Conservation (phyloP, 2,113 vertebrate genomes). For the Salminus brasiliensis region DNA sequence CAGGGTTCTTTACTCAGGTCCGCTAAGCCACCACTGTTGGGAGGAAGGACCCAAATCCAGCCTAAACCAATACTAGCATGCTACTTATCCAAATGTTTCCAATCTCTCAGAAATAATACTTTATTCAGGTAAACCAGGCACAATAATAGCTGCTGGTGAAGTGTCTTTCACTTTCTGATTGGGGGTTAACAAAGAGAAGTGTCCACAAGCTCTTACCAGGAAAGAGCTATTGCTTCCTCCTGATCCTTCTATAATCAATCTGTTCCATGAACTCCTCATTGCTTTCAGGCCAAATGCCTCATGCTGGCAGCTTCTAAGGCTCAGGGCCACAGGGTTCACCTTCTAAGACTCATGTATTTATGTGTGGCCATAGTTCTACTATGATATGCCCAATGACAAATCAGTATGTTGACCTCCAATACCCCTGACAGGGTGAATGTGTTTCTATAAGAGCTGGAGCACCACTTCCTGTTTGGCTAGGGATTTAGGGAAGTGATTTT, state of each 20-base stretch:
- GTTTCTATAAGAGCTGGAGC: conserved; percentile 32
- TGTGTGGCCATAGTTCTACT: background rate
- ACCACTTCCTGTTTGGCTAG: conserved; percentile 40
- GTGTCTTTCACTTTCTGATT: background rate
- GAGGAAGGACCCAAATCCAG: background rate
- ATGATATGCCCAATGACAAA: conserved; percentile 21
- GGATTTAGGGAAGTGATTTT: conserved; percentile 2
- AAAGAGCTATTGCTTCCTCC: background rate
- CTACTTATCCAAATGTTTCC: background rate
- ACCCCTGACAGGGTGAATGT: conserved; percentile 27
- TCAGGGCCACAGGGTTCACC: conserved; percentile 1
- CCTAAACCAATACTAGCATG: background rate
- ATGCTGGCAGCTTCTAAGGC: background rate
- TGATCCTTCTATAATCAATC: background rate
- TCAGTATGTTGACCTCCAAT: conserved; percentile 23
- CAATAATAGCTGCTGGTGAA: background rate
- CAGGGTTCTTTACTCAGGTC: no score
- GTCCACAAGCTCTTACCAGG: background rate
- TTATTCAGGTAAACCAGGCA: background rate
- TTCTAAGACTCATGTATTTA: background rate
- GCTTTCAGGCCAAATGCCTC: background rate
- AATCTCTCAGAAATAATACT: background rate
- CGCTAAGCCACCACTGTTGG: no score
- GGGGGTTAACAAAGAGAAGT: conserved; percentile 5
- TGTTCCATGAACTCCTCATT: conserved; percentile 16